Conservation (phyloP, 2,797 vertebrate genomes). For the Pristis pectinata region DNA sequence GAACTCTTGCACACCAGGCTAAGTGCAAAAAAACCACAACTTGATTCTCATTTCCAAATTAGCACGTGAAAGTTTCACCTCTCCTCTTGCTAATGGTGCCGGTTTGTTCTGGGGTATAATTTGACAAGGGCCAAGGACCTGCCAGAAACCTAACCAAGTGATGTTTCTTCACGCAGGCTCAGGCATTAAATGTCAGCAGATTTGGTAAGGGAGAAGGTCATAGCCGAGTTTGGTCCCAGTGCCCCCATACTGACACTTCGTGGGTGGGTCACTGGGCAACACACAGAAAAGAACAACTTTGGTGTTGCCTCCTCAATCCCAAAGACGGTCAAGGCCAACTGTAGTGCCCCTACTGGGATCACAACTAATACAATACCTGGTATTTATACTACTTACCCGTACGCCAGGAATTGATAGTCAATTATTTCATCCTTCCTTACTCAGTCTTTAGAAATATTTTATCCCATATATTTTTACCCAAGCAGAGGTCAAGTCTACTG, state of each 20-base stretch:
- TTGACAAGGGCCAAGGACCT: too few species aligned
- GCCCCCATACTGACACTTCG: background rate
- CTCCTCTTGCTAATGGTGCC: background rate
- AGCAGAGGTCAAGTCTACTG: background rate
- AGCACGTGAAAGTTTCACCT: background rate
- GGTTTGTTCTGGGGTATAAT: background rate
- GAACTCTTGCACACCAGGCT: background rate
- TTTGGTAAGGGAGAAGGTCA: background rate
- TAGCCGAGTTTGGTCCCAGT: background rate
- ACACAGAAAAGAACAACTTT: background rate
- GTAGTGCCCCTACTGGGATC: background rate
- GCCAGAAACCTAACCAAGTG: background rate
- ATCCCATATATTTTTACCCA: too few species aligned
- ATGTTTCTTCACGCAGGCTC: background rate
- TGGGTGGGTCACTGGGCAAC: background rate
- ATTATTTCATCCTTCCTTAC: background rate
- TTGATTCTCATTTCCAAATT: background rate
- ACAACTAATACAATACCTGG: background rate
- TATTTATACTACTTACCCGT: background rate
- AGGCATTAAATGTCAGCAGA: background rate
- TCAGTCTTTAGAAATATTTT: background rate
- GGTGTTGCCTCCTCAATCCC: background rate
- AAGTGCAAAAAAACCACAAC: background rate
- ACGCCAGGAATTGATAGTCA: background rate
- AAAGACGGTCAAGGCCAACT: background rate